Evolutionary conservation across 2,888 invertebrate genomes (phyloP).

Genomic region (Diaphora mendica): DNA sequence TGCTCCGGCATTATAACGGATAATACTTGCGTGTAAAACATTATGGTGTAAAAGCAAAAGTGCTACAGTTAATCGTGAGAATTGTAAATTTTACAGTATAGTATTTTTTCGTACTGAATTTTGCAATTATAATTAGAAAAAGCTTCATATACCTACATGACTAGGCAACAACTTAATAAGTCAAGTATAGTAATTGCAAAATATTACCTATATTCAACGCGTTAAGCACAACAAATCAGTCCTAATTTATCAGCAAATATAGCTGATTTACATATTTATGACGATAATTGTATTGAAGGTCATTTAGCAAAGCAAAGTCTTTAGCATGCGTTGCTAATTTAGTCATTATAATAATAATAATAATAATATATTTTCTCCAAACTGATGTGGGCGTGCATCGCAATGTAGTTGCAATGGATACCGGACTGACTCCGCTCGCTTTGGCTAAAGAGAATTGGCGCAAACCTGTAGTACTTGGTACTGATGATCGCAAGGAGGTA

Average conservation of each 20-base stretch:
- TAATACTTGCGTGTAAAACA: constrained; percentile 41
- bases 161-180: no score
- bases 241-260: not conserved
- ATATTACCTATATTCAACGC: not conserved
- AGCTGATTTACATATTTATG: not conserved
- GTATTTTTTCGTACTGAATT: not conserved
- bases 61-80: constrained; percentile 4
- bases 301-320: not conserved
- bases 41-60: constrained; percentile 33
- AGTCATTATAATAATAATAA: no score
- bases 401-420: no score
- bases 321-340: not conserved
- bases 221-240: not conserved
- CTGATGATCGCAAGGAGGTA: no score
- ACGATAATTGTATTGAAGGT: not conserved
- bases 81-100: not conserved
- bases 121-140: no score
- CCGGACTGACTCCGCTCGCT: no score
- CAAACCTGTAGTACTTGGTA: no score
- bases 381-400: no score
- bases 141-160: no score
- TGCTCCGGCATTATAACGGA: constrained; percentile 45
- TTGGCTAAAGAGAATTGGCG: no score
- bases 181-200: no score
- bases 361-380: no score